phyloP scores from a whole-genome alignment of 2,113 vertebrate species.

The Syrrhaptes paradoxus region DNA sequence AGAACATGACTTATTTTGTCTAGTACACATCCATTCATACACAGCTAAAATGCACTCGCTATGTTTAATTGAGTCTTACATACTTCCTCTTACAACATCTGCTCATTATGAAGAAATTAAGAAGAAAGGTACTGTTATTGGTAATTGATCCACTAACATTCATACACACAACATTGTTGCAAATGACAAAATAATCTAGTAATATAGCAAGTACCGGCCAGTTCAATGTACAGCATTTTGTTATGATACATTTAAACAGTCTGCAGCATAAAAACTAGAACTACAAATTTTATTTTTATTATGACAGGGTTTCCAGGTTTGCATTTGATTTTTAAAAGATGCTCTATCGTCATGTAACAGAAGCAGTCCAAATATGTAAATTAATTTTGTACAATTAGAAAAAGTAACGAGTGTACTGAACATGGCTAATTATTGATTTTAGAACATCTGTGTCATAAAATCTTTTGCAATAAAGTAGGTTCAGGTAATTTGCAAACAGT shows the following conservation, averaged over 20 bases:
- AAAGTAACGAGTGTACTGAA: not conserved
- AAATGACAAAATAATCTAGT: not conserved
- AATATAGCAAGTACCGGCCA: not conserved
- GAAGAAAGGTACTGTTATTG: not conserved
- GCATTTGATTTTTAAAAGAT: not conserved
- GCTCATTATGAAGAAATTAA: not conserved
- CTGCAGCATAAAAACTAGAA: not conserved
- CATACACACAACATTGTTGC: not conserved
- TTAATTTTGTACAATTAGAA: not conserved
- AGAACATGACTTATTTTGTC: not conserved
- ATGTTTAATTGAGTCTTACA: not conserved
- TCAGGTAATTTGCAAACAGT: not conserved
- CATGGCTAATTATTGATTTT: not conserved
- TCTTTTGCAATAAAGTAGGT: not conserved
- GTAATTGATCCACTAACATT: not conserved
- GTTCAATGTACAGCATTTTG: not conserved
- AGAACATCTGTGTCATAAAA: conserved; percentile 1
- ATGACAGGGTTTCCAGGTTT: not conserved
- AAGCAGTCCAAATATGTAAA: not conserved
- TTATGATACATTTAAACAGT: not conserved
- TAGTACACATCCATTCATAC: not conserved
- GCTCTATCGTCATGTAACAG: not conserved
- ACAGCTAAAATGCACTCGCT: not conserved
- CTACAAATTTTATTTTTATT: not conserved
- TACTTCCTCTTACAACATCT: not conserved